Conservation (phyloP, 2,888 invertebrate genomes). For the Macropis europaea region DNA sequence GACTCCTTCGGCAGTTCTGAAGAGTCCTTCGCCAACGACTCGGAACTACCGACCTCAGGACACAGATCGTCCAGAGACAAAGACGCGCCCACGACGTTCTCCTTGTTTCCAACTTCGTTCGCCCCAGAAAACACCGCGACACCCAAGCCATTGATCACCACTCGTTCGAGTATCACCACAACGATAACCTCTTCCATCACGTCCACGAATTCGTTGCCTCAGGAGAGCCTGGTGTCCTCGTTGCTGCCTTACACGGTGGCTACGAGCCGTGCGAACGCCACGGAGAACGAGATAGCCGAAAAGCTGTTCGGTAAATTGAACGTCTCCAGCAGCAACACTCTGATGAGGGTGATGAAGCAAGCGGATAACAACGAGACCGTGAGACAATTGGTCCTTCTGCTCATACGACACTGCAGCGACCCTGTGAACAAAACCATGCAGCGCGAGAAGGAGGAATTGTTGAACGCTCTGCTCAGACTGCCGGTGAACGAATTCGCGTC, state of each 20-base stretch:
- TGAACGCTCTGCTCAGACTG: conserved; percentile 86
- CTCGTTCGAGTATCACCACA: conserved; percentile 72
- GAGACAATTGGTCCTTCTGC: conserved; percentile 86
- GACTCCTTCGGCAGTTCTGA: background rate
- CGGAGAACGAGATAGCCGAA: conserved; percentile 87
- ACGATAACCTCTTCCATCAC: conserved; percentile 72
- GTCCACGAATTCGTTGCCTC: conserved; percentile 55
- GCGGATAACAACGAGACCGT: conserved; percentile 89
- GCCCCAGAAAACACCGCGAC: conserved; percentile 67
- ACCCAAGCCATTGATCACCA: conserved; percentile 69
- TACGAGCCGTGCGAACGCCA: conserved; percentile 79
- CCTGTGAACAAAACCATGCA: conserved; percentile 87
- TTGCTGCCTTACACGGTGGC: conserved; percentile 57
- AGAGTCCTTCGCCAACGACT: conserved; percentile 11
- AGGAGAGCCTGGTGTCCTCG: conserved; percentile 30
- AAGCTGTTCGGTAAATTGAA: conserved; percentile 89
- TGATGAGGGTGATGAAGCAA: conserved; percentile 91
- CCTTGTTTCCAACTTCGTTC: conserved; percentile 70
- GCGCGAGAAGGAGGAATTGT: conserved; percentile 85
- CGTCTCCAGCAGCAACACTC: conserved; percentile 86
- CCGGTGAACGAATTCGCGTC: conserved; percentile 80
- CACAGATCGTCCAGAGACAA: conserved; percentile 70
- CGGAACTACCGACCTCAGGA: conserved; percentile 50
- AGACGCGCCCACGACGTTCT: conserved; percentile 75
- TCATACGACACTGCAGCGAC: conserved; percentile 89